Percentiles rank a stretch among this genome's conserved stretches.
Evolutionary conservation across 92 coral and sea anemone genomes (phyloP).

Genomic region (Palythoa grandiflora): DNA sequence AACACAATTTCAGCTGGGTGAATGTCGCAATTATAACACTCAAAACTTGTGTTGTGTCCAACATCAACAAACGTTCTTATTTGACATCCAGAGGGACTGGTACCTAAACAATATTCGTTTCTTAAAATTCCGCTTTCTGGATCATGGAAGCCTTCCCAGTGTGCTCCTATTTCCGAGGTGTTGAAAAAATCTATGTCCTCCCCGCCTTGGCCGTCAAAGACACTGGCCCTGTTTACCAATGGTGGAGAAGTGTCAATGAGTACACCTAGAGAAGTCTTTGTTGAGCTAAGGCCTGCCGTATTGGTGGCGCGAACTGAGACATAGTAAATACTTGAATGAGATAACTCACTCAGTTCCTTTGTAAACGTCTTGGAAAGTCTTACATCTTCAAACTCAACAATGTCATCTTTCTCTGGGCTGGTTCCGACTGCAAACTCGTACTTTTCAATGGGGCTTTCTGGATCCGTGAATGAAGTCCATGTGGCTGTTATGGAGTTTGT

Average conservation of each 20-base stretch:
- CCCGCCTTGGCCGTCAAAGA: constrained; percentile 60
- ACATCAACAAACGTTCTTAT: constrained; percentile 26
- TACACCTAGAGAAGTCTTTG: constrained; percentile 54
- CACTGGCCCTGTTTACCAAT: constrained; percentile 44
- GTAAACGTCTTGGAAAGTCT: constrained; percentile 52
- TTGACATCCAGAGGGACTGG: constrained; percentile 73
- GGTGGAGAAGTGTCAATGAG: constrained; percentile 75
- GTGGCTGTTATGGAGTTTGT: constrained; percentile 42
- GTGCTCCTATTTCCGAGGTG: constrained; percentile 55
- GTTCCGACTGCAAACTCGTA: constrained; percentile 75
- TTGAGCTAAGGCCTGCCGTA: constrained; percentile 68
- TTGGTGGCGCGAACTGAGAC: constrained; percentile 73
- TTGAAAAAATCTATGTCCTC: constrained; percentile 65
- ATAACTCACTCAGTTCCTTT: constrained; percentile 42
- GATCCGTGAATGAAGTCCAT: constrained; percentile 74
- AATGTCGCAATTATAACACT: constrained; percentile 12
- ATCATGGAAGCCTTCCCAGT: constrained; percentile 73
- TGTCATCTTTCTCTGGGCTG: constrained; percentile 53
- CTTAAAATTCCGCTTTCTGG: constrained; percentile 73
- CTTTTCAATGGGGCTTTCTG: constrained; percentile 68
- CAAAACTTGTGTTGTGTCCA: neutral
- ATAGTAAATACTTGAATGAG: constrained; percentile 51
- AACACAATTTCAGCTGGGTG: no score
- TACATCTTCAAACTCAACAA: constrained; percentile 49
- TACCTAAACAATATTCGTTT: constrained; percentile 73